Conservation (phyloP, 2,797 vertebrate genomes). For the Spatula versicolor region DNA sequence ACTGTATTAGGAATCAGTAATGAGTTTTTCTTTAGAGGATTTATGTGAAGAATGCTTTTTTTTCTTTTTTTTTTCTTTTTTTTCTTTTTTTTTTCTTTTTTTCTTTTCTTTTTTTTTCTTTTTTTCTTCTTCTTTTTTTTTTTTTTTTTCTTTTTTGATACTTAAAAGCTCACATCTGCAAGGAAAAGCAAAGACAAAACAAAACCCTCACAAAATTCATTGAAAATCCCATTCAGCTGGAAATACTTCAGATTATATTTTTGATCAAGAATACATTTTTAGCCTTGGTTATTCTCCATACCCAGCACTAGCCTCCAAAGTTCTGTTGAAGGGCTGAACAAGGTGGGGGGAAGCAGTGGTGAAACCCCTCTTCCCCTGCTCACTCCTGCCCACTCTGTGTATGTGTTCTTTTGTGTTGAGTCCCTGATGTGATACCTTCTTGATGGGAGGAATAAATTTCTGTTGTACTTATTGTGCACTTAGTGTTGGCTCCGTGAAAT, state of each 20-base stretch:
- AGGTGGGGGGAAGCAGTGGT: neutral
- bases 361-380: neutral
- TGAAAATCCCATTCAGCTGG: neutral
- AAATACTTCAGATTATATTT: neutral
- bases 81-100: neutral
- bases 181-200: neutral
- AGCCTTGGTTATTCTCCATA: neutral
- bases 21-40: neutral
- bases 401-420: neutral
- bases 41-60: neutral
- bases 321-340: neutral
- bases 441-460: neutral
- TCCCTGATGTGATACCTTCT: neutral
- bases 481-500: neutral
- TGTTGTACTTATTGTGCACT: neutral
- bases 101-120: neutral
- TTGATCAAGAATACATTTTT: neutral
- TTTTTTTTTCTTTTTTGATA: neutral
- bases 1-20: neutral
- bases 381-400: neutral
- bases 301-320: neutral
- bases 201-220: neutral
- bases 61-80: neutral
- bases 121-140: neutral
- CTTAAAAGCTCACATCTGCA: neutral